A percentile compares a stretch with the other conserved stretches of the same genome.
phyloP scores from a whole-genome alignment of 2,888 invertebrate genomes.

The Chloroclystis v-ata region DNA sequence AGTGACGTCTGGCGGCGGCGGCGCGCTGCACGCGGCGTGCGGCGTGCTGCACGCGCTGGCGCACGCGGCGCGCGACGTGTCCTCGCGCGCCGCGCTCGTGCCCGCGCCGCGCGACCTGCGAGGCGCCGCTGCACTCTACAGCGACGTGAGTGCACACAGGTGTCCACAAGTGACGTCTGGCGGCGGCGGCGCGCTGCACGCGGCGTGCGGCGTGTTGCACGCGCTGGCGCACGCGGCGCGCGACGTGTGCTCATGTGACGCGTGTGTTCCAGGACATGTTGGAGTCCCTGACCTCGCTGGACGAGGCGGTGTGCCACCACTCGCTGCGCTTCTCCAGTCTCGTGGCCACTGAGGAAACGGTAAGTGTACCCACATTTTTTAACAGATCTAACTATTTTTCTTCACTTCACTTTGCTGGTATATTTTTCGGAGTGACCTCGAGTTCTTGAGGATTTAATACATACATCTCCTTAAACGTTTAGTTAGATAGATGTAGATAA shows the following conservation, averaged over 20 bases:
- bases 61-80: conserved; percentile 17
- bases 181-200: conserved; percentile 32
- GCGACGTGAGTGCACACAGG: conserved; percentile 27
- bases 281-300: conserved; percentile 42
- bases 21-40: conserved; percentile 30
- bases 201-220: conserved; percentile 24
- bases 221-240: background rate
- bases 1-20: too few species aligned
- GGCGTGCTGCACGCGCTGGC: conserved; percentile 18
- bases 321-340: conserved; percentile 33
- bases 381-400: too few species aligned
- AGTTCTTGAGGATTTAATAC: too few species aligned
- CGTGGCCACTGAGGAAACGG: conserved; percentile 38
- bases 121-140: conserved; percentile 27
- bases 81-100: conserved; percentile 24
- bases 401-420: too few species aligned
- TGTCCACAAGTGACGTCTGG: conserved; percentile 31
- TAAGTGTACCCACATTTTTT: too few species aligned
- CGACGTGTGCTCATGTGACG: conserved; percentile 25
- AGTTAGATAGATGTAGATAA: too few species aligned
- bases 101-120: conserved; percentile 30
- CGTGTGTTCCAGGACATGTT: conserved; percentile 37
- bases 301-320: conserved; percentile 40
- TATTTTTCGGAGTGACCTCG: too few species aligned
- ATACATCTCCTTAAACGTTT: too few species aligned